phyloP scores from a whole-genome alignment of 1,140 invertebrate genomes.

The Caerostris darwini region DNA sequence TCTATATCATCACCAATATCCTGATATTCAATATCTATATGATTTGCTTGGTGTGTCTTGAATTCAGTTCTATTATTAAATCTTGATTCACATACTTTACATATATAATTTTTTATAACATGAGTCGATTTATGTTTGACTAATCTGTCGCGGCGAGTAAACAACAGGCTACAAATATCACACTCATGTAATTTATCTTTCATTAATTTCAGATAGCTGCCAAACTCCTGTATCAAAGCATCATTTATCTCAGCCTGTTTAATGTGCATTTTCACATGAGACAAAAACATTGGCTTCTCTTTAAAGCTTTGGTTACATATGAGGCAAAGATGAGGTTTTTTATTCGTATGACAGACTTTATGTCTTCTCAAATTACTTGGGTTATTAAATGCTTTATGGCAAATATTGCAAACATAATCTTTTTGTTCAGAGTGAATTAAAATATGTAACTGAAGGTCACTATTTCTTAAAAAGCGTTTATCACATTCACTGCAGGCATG shows the following conservation, averaged over 20 bases:
- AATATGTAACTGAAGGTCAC: slow-evolving; percentile 83
- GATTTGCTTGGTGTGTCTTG: slow-evolving; percentile 44
- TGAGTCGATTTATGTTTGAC: slow-evolving; percentile 54
- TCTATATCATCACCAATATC: background rate
- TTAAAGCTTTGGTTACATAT: slow-evolving; percentile 75
- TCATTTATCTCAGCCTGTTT: background rate
- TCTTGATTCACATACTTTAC: slow-evolving; percentile 38
- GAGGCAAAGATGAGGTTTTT: slow-evolving; percentile 80
- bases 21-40: slow-evolving; percentile 16
- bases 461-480: slow-evolving; percentile 66
- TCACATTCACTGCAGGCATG: slow-evolving; percentile 66
- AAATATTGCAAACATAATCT: slow-evolving; percentile 82
- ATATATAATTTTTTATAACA: background rate
- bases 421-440: slow-evolving; percentile 82
- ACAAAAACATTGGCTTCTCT: background rate
- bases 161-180: slow-evolving; percentile 20
- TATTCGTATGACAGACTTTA: slow-evolving; percentile 86
- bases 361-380: slow-evolving; percentile 85
- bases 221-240: background rate
- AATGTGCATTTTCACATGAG: slow-evolving; percentile 44
- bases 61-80: slow-evolving; percentile 46
- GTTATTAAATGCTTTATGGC: slow-evolving; percentile 80
- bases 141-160: slow-evolving; percentile 36
- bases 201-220: background rate
- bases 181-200: slow-evolving; percentile 61